Base-by-base conservation (phyloP, 2,797 vertebrate species). In the Brachyalestes nurse region DNA sequence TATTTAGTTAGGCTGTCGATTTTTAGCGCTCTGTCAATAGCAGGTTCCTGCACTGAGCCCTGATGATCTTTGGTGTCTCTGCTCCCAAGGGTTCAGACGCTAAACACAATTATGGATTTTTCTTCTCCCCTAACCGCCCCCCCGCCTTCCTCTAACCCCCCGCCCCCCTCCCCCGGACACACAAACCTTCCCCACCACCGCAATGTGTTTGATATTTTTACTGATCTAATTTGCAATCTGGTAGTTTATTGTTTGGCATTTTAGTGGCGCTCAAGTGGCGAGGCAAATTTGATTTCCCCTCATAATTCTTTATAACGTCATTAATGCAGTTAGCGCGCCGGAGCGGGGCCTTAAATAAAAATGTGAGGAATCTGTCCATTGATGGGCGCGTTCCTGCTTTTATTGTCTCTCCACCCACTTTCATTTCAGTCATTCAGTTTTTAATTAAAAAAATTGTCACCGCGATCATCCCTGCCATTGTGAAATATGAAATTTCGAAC, bases 211-310 rank as follows among this genome's bases (percentile, higher is more conserved):
- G 98, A 99, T 99, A 98, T 99, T 99, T 98, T 97, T 96, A 97
- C 96, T 99, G 97, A 99, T 99, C 98, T 99, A 98, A 99, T 99
- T 99, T 99, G 97, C 97, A 98, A 98, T 97, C 97, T 98, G 98
- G 96, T 98, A 99, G 96, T 99, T 99, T 99, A 99, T 99, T 99
- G 97, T 99, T 97, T 99, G 97, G 97, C 97, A 98, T 99, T 99
- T 99, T 98, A 97, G 97, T 96, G 96, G 96, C 94, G 95, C 96
- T 98, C 96, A 98, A 98, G 97, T 97, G 97, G 96, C 95, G 95
- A 96, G 93, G 96, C 96, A 98, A 98, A 99, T 99, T 97, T 97
- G 97, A 99, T 99, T 99, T 98, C 95, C 96, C 94, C 96, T 97
- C 97, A 98, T 99, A 99, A 99, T 99, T 99, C 96, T 96, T 96